Evolutionary conservation across 2,888 invertebrate species (phyloP), one percentile per base, ranked within the genome.

Genomic region (Lysandra bellargus): DNA sequence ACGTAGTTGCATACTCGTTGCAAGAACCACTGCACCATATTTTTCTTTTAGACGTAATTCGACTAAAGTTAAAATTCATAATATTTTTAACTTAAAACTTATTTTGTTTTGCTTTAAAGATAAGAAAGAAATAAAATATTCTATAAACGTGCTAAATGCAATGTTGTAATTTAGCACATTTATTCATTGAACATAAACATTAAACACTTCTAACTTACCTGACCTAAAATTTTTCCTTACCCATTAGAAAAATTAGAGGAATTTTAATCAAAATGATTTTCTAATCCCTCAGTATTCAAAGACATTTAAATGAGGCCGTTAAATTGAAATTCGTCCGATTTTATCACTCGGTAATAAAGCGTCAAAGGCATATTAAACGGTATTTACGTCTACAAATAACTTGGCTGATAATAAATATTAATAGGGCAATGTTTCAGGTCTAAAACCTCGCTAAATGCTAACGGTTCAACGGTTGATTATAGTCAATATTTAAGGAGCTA

Each of bases 361-460:
- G 40, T 73, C 73, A 73, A 73, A 73, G 73, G 73, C 73, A n/a
- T 73, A 73, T 17, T 73, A 73, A 73, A 73, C 40, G 37, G 40
- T 73, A 37, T 73, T 40, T 73, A 73, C 40, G 73, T 73, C 40
- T 40, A 40, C 73, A 73, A 73, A 73, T 40, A 73, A 73, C 40
- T 73, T 37, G 33, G 7, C 73, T n/a, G n/a, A 73, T 73, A 40
- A 73, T 73, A 40, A 73, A 73, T 73, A 73, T 73, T 73, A 37
- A 40, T 73, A 40, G 73, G 40, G 73, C 40, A 40, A 73, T 73
- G 40, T 73, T 73, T 17, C 33, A 40, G 73, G 40, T 37, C 40
- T 40, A n/a, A 40, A 73, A 40, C 17, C 40, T 40, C 73, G 33
- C 33, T 33, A 33, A 72, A 37, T 72, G 30, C 30, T 14, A 72